phyloP scores from a whole-genome alignment of 1,140 invertebrate genomes.

The Pristionchus pacificus region DNA sequence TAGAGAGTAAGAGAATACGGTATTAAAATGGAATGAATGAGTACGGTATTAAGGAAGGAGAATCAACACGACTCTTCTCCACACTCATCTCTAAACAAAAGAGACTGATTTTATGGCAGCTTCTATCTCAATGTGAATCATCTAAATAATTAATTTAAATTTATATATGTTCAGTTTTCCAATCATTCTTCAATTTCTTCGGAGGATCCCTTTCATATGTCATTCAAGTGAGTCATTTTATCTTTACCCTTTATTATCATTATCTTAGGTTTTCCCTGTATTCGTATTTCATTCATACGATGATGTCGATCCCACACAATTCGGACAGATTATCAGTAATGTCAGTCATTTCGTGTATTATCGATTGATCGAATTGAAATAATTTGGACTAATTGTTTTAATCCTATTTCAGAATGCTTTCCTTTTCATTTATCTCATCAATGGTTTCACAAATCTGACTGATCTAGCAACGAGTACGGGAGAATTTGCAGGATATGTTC shows the following conservation, averaged over 20 bases:
- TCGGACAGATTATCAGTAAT: slow-evolving; percentile 64
- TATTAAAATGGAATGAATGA: no score
- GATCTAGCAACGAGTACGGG: slow-evolving; percentile 62
- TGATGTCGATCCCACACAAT: slow-evolving; percentile 58
- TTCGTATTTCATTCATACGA: slow-evolving; percentile 64
- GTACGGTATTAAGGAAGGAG: slow-evolving; percentile 46
- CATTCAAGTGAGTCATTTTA: slow-evolving; percentile 61
- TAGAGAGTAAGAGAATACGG: no score
- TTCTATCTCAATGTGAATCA: slow-evolving; percentile 59
- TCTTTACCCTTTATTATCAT: no score
- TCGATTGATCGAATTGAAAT: no score
- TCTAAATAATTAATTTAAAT: slow-evolving; percentile 10
- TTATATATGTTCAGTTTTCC: slow-evolving; percentile 36
- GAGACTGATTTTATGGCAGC: slow-evolving; percentile 59
- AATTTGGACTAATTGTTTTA: no score
- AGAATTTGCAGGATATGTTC: slow-evolving; percentile 63
- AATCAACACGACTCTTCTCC: slow-evolving; percentile 59
- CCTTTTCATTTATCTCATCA: slow-evolving; percentile 66
- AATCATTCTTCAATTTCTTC: slow-evolving; percentile 63
- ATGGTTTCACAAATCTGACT: slow-evolving; percentile 64
- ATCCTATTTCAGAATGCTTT: slow-evolving; percentile 63
- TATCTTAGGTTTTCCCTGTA: slow-evolving; percentile 61
- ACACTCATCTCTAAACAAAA: slow-evolving; percentile 60
- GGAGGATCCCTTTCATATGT: slow-evolving; percentile 66
- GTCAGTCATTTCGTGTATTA: no score